A percentile compares a stretch with the other conserved stretches of the same genome.
These are phyloP conservation scores for Grammomys dolichurus DNA, from an alignment of 2,113 vertebrate genomes.

Conservation along the genomic window DNA sequence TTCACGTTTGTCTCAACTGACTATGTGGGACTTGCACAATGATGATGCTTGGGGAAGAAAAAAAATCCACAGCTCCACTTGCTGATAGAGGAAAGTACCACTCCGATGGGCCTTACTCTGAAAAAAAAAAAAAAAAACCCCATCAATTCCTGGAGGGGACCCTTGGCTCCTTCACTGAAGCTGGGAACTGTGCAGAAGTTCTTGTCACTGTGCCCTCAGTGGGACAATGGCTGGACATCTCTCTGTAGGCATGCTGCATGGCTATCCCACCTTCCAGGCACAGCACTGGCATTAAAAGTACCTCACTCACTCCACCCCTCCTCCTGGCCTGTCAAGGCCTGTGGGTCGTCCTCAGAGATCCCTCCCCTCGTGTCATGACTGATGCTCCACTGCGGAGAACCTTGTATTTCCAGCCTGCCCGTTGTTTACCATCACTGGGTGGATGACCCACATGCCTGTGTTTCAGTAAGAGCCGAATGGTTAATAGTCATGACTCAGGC, in stretches of 20 bases:
- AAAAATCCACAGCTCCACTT: background rate
- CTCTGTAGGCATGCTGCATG: fast-evolving
- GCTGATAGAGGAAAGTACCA: background rate
- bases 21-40: background rate
- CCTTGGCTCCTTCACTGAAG: background rate
- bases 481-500: conserved; percentile 72
- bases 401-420: background rate
- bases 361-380: fast-evolving
- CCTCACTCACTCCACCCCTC: background rate
- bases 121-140: no score
- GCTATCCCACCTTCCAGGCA: no score
- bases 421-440: fast-evolving
- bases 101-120: fast-evolving
- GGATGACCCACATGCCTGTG: background rate
- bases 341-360: background rate
- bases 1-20: fast-evolving
- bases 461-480: conserved; percentile 53
- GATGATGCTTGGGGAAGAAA: background rate
- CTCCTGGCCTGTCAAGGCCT: fast-evolving
- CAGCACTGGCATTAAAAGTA: fast-evolving
- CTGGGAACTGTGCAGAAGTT: fast-evolving
- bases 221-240: background rate
- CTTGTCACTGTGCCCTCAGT: background rate
- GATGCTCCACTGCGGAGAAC: background rate
- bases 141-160: background rate